A percentile compares a stretch with the other conserved stretches of the same genome.
Conservation (phyloP, 2,888 invertebrate species). For the Lochmaea capreae region DNA sequence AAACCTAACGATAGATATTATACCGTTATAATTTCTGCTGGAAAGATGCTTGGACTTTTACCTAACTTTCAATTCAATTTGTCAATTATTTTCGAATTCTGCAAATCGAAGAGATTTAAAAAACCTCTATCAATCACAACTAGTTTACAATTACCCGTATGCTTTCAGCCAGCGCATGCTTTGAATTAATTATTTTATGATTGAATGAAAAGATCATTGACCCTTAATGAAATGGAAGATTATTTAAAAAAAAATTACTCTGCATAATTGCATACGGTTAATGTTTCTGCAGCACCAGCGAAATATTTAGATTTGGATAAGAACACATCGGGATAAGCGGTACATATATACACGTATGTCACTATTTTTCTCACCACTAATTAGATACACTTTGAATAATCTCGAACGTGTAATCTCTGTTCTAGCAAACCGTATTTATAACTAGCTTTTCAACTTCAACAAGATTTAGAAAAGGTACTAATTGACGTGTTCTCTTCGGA, state of each 20-base stretch:
- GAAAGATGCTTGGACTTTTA: no score
- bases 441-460: constrained; percentile 7
- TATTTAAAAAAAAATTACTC: neutral
- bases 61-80: no score
- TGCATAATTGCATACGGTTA: constrained; percentile 1
- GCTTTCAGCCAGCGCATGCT: neutral
- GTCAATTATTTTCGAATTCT: no score
- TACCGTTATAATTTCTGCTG: no score
- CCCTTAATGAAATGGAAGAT: neutral
- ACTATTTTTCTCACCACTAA: constrained; percentile 1
- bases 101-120: neutral
- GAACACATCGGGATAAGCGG: constrained; percentile 4
- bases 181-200: neutral
- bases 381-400: constrained; percentile 6
- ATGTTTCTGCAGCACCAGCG: neutral
- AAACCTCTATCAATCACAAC: neutral
- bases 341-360: neutral
- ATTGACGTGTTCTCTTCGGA: constrained; percentile 6
- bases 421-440: neutral
- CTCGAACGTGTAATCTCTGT: neutral
- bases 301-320: constrained; percentile 18
- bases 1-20: no score
- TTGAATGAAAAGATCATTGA: neutral
- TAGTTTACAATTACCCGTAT: neutral
- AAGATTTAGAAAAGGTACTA: constrained; percentile 10